Base-by-base conservation (phyloP, 2,797 vertebrate species). In the Passerculus sandwichensis region DNA sequence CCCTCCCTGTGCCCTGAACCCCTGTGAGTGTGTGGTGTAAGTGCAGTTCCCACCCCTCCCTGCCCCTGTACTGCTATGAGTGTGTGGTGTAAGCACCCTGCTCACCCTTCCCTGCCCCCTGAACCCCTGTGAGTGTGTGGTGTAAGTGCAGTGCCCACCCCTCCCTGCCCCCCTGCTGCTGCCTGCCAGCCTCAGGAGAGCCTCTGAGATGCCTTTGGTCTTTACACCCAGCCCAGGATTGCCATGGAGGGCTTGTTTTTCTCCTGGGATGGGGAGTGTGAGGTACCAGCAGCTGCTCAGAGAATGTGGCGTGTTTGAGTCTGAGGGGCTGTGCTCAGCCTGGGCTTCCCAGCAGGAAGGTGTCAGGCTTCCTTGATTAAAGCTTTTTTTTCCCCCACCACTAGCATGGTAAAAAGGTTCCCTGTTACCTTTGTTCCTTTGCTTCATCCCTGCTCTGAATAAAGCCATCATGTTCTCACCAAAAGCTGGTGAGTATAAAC, bases 1-100 rank as follows among this genome's bases (percentile, higher is more conserved):
- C 48, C 48, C 9, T 10, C 19, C 40, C 60, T 45, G 44, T 5
- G 5, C 47, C 21, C 45, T 47, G 97, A 99, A 99, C 94, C 98
- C 98, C 70, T 98, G 99, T 11, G 99, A 99, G 57, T 99, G 99
- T 40, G 98, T 99, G 20, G 98, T 97, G 99, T 99, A 96, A 99
- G 99, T 99, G 67, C 67, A 0, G 57, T 3, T 3, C 87, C 45
- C 20, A 8, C 12, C 62, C 48, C 45, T 8, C 20, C 44, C 53
- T 13, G 6, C 87, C 53, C 19, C 60, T 44, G 97, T 99, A 99
- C 95, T 98, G 99, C 69, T 98, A 99, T 13, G 99, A 99, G 56
- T 99, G 99, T 42, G 98, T 99, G 20, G 98, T 97, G 99, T 99
- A 96, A 99, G 99, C 99, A 56, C n/a, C n/a, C n/a, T 3, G 3